Evolutionary conservation across 1,140 invertebrate genomes (phyloP), one percentile per base, ranked within the genome.

Genomic region (Akabosia matsudoensis): DNA sequence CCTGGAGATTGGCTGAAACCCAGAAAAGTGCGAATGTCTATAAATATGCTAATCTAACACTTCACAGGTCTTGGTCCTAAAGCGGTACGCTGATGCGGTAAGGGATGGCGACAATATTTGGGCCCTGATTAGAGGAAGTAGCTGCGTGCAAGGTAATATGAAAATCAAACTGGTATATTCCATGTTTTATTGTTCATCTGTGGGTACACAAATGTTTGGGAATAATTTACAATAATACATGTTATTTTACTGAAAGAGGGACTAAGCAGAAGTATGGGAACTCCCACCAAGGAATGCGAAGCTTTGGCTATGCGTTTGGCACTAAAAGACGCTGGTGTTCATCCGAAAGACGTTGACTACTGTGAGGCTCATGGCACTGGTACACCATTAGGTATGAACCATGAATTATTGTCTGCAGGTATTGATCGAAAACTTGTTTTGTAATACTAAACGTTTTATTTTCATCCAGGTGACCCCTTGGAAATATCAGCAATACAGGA

Each of bases 91-190:
- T 56, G 54, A 56, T 22, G 54, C 54, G 10, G 54, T 56, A 4
- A 56, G 24, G 22, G 54, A 56, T 22, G 54, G 54, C 14, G 54
- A 56, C 54, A 7, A 56, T 22, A 22, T 56, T 22, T 56, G 54
- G 54, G 54, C 54, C 22, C 22, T 56, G 3, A 56, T 56, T 56
- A 10, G 54, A 10, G 54, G 54, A 4, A n/a, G 13, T 10, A 56
- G 54, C 24, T 56, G 54, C 54, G 54, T 56, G 54, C 54, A 56
- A 56, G n/a, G n/a, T n/a, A n/a, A n/a, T n/a, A n/a, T n/a, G n/a
- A n/a, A n/a, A n/a, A n/a, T n/a, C n/a, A n/a, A n/a, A n/a, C n/a
- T n/a, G n/a, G n/a, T n/a, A n/a, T n/a, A n/a, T n/a, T n/a, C n/a
- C n/a, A n/a, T n/a, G n/a, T n/a, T n/a, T n/a, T n/a, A n/a, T n/a